phyloP scores from a whole-genome alignment of 2,113 vertebrate genomes.

The Lycocorax pyrrhopterus region DNA sequence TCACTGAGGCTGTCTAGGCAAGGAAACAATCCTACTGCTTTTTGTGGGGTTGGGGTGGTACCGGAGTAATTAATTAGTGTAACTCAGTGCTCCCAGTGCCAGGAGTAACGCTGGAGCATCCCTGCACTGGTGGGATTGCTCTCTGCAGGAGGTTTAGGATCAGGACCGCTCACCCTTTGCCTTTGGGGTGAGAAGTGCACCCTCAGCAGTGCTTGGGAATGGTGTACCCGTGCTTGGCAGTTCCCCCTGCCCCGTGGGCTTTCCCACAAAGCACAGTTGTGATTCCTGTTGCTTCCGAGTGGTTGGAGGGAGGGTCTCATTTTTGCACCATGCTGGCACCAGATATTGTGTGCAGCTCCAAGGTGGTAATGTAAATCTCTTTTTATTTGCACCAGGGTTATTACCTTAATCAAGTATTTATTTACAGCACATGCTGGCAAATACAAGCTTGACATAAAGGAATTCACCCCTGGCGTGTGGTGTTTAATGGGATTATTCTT shows the following conservation, averaged over 20 bases:
- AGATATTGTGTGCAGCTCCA: neutral
- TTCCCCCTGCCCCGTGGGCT: neutral
- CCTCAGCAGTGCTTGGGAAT: neutral
- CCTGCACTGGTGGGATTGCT: neutral
- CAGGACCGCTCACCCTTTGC: neutral
- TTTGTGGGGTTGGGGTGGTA: neutral
- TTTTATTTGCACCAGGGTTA: neutral
- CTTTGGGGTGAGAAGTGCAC: neutral
- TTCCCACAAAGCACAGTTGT: neutral
- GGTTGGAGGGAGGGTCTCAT: neutral
- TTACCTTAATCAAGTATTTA: neutral
- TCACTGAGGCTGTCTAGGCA: neutral
- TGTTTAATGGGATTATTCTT: neutral
- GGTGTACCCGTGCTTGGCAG: neutral
- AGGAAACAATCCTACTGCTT: neutral
- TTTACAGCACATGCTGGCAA: neutral
- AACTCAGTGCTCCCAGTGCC: neutral
- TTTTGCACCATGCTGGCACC: neutral
- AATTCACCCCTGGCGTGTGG: neutral
- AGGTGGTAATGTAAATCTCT: neutral
- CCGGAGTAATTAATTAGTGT: neutral
- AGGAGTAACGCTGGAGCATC: neutral
- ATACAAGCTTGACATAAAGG: neutral
- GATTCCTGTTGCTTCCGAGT: neutral
- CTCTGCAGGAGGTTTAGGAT: neutral